phyloP scores from a whole-genome alignment of 2,888 invertebrate genomes.

The Caradrina clavipalpis region DNA sequence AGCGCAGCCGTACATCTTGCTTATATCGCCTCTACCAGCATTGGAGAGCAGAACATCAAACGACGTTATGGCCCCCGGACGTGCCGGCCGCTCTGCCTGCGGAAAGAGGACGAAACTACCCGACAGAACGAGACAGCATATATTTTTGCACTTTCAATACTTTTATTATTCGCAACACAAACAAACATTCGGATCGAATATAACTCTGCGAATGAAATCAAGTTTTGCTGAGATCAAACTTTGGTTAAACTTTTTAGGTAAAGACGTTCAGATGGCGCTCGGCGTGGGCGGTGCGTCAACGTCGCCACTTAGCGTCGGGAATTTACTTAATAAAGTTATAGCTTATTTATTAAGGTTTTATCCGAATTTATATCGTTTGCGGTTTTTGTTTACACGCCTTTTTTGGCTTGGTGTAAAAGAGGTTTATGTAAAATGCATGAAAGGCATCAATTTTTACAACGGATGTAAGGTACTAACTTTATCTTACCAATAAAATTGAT shows the following conservation, averaged over 20 bases:
- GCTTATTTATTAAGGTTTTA: conserved; percentile 41
- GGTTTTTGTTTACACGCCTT: conserved; percentile 19
- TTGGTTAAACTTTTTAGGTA: conserved; percentile 66
- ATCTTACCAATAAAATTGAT: conserved; percentile 6
- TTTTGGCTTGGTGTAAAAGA: conserved; percentile 3
- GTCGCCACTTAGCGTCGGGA: conserved; percentile 41
- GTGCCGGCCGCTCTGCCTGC: conserved; percentile 83
- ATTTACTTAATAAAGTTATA: conserved; percentile 44
- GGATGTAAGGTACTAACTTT: not conserved
- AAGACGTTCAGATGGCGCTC: conserved; percentile 36
- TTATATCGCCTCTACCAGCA: conserved; percentile 88
- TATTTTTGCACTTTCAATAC: conserved; percentile 85
- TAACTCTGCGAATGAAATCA: conserved; percentile 70
- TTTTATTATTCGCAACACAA: conserved; percentile 87
- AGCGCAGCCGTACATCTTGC: conserved; percentile 90
- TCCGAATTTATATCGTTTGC: conserved; percentile 24
- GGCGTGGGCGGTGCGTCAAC: conserved; percentile 46
- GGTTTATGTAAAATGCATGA: conserved; percentile 10
- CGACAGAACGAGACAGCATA: conserved; percentile 74
- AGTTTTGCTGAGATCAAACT: conserved; percentile 72
- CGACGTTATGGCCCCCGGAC: conserved; percentile 89
- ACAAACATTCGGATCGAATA: conserved; percentile 83
- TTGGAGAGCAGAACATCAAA: conserved; percentile 92
- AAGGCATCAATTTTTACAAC: conserved; percentile 20
- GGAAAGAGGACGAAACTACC: conserved; percentile 79